Evolutionary conservation across 2,888 invertebrate genomes (phyloP).

Genomic region (Drosophila rubida): DNA sequence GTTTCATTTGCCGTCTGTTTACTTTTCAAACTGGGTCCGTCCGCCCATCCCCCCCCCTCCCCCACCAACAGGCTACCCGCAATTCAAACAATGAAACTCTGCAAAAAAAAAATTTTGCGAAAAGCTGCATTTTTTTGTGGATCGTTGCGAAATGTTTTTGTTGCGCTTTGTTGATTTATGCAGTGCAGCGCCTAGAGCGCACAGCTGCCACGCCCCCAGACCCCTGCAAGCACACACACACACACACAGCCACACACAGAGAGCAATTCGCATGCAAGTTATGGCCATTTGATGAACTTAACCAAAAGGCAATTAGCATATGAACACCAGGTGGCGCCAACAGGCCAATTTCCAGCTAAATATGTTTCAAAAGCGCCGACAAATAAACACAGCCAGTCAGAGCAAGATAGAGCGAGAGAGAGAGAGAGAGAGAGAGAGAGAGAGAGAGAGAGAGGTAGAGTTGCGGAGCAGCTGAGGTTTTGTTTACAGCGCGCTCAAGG

Average conservation of each 20-base stretch:
- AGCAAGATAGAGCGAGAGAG: neutral
- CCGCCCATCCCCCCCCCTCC: neutral
- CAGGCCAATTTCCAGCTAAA: conserved; percentile 38
- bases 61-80: conserved; percentile 30
- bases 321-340: conserved; percentile 53
- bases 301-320: conserved; percentile 48
- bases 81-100: conserved; percentile 63
- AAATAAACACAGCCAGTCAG: conserved; percentile 8
- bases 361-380: conserved; percentile 20
- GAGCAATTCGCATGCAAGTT: too few species aligned
- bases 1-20: conserved; percentile 77
- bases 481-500: conserved; percentile 46
- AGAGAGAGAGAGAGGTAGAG: neutral
- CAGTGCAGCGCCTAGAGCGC: conserved; percentile 27
- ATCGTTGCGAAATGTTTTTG: conserved; percentile 23
- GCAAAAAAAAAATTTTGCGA: conserved; percentile 12
- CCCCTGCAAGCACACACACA: neutral
- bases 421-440: neutral
- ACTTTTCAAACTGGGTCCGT: conserved; percentile 74
- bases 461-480: conserved; percentile 11
- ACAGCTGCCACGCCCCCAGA: conserved; percentile 34
- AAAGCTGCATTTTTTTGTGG: neutral
- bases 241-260: too few species aligned
- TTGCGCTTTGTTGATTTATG: conserved; percentile 59
- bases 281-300: conserved; percentile 50